Evolutionary conservation across 2,888 invertebrate genomes (phyloP).

Genomic region (Pharmacophagus antenor): DNA sequence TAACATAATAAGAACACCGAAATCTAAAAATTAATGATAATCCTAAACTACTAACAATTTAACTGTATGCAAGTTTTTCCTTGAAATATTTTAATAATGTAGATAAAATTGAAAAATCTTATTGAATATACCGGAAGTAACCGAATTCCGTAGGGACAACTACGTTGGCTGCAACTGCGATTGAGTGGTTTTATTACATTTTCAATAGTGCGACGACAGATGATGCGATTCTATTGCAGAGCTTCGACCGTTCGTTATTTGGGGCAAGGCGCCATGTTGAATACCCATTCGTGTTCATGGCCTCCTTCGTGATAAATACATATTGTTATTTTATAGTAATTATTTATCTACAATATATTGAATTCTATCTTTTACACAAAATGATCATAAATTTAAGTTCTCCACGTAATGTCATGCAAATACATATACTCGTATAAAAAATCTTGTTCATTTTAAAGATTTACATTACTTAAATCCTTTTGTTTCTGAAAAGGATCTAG

Average conservation of each 20-base stretch:
- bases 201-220: conserved; percentile 38
- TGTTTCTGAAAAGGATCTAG: too few species aligned
- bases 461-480: too few species aligned
- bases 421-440: too few species aligned
- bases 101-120: neutral
- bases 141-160: conserved; percentile 25
- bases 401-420: too few species aligned
- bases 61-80: too few species aligned
- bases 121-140: conserved; percentile 22
- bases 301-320: conserved; percentile 32
- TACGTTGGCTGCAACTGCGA: conserved; percentile 33
- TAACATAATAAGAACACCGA: neutral
- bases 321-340: conserved; percentile 29
- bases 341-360: neutral
- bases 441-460: too few species aligned
- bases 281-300: conserved; percentile 37
- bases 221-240: conserved; percentile 33
- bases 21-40: too few species aligned
- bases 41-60: too few species aligned
- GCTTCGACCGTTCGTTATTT: conserved; percentile 30
- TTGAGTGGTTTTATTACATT: conserved; percentile 41
- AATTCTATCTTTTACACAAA: neutral
- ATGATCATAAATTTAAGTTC: too few species aligned
- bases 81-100: too few species aligned
- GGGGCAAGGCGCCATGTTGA: conserved; percentile 36